Evolutionary conservation across 1,140 invertebrate genomes (phyloP).

Genomic region (Drosophila chauvacae): DNA sequence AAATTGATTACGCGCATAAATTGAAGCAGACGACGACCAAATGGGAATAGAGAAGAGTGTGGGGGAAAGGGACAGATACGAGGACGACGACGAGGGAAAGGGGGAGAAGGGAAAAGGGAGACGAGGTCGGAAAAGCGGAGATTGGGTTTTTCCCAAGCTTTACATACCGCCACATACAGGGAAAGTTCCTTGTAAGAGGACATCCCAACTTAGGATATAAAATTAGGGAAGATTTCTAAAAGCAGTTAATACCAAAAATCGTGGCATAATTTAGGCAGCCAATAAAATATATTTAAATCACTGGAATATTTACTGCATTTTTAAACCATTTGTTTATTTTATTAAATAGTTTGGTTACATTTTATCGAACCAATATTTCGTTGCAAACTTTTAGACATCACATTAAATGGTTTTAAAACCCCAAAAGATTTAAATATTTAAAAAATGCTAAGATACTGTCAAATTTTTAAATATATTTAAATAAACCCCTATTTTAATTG

Average conservation of each 20-base stretch:
- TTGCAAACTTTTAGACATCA: background rate
- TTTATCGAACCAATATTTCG: background rate
- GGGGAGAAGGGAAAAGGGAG: background rate
- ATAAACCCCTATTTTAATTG: background rate
- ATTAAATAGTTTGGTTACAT: too few species aligned
- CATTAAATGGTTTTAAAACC: background rate
- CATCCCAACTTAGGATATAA: background rate
- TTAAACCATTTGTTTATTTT: too few species aligned
- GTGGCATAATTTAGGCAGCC: background rate
- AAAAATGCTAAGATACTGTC: background rate
- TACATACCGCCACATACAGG: background rate
- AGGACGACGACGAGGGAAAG: background rate
- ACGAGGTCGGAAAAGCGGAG: conserved; percentile 9
- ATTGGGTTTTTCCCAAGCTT: conserved; percentile 37
- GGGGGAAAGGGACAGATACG: background rate
- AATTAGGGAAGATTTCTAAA: too few species aligned
- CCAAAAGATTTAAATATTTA: background rate
- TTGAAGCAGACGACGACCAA: conserved; percentile 73
- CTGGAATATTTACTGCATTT: too few species aligned
- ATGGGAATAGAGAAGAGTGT: conserved; percentile 20
- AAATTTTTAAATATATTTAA: background rate
- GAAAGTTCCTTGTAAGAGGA: background rate
- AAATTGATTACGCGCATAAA: conserved; percentile 83
- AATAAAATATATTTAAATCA: too few species aligned
- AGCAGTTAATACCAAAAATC: background rate